Evolutionary conservation across 2,888 invertebrate species (phyloP).

Genomic region (Epinotia nisella): DNA sequence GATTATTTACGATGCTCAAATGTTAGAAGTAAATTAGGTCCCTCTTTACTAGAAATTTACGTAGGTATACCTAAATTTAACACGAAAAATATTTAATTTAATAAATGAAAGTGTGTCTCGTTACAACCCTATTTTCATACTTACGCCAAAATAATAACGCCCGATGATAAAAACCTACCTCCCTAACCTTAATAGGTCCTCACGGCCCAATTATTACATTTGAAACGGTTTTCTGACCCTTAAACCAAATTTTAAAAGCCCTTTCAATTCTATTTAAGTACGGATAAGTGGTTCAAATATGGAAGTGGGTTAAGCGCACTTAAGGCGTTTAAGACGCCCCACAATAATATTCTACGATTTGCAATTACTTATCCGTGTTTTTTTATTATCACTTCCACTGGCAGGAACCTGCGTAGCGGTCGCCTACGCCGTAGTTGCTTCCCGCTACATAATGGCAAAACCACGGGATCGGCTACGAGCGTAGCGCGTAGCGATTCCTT

Average conservation of each 20-base stretch:
- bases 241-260: slow-evolving; percentile 33
- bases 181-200: slow-evolving; percentile 10
- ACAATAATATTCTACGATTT: background rate
- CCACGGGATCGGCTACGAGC: too few species aligned
- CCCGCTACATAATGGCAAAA: too few species aligned
- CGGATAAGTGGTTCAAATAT: slow-evolving; percentile 2
- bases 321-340: background rate
- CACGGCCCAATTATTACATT: slow-evolving; percentile 32
- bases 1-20: too few species aligned
- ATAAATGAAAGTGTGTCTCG: too few species aligned
- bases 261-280: slow-evolving; percentile 34
- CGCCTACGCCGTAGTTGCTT: too few species aligned
- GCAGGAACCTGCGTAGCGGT: too few species aligned
- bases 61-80: too few species aligned
- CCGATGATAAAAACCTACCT: background rate
- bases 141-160: background rate
- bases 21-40: too few species aligned
- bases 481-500: too few species aligned
- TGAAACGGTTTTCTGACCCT: slow-evolving; percentile 41
- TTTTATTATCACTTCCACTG: background rate
- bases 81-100: too few species aligned
- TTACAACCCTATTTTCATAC: background rate
- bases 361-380: background rate
- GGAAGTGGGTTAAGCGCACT: slow-evolving; percentile 6
- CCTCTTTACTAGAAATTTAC: too few species aligned